A percentile compares a stretch with the other conserved stretches of the same genome.
Conservation (phyloP, 1,140 invertebrate species). For the Latrodectus geometricus region DNA sequence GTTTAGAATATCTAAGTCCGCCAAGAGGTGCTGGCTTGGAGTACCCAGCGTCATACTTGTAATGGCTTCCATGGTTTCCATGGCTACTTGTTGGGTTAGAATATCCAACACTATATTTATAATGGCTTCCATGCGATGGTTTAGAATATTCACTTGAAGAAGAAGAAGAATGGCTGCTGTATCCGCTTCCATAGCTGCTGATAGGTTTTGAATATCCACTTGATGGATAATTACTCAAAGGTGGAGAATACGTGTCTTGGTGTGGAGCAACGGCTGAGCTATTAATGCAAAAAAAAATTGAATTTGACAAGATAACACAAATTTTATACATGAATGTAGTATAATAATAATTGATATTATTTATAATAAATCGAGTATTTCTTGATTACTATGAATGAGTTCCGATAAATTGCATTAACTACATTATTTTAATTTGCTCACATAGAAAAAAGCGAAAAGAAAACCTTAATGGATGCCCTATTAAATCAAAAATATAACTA, state of each 20-base stretch:
- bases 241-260: background rate
- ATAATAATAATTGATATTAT: too few relatives aligned
- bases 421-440: too few relatives aligned
- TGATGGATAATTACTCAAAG: constrained; percentile 10
- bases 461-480: too few relatives aligned
- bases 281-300: constrained; percentile 8
- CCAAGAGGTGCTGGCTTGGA: background rate
- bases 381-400: too few relatives aligned
- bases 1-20: constrained; percentile 15
- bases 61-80: background rate
- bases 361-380: too few relatives aligned
- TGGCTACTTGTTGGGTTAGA: constrained; percentile 21
- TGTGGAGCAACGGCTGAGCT: background rate
- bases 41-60: constrained; percentile 8
- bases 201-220: constrained; percentile 12
- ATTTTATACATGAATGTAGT: background rate
- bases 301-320: background rate
- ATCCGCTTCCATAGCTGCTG: constrained; percentile 35
- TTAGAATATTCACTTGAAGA: constrained; percentile 26
- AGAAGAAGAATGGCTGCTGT: constrained; percentile 21
- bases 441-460: too few relatives aligned
- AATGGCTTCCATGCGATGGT: background rate
- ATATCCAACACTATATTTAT: background rate
- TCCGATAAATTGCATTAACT: too few relatives aligned
- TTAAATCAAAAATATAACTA: too few relatives aligned